Conservation (phyloP, 2,888 invertebrate genomes). For the Acheta domesticus region DNA sequence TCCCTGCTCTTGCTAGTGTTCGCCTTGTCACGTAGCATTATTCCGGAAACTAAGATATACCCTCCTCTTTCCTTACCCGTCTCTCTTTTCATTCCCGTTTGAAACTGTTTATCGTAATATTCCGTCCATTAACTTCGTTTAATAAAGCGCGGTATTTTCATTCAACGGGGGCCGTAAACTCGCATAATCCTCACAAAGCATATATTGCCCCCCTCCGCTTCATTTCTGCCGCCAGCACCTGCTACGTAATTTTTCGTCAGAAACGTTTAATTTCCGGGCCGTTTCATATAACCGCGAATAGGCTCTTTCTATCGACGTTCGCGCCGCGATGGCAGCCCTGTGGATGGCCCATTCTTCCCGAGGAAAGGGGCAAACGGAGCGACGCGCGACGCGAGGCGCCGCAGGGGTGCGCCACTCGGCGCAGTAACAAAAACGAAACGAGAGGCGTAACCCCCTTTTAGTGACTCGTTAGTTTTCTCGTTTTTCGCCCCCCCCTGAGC, state of each 20-base stretch:
- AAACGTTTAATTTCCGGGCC: neutral
- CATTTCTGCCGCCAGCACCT: too few relatives aligned
- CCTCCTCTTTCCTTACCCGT: neutral
- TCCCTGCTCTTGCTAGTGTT: too few relatives aligned
- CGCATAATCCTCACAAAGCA: constrained; percentile 7
- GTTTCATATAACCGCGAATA: constrained; percentile 2
- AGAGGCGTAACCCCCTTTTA: neutral
- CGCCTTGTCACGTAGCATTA: neutral
- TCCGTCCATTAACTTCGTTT: neutral
- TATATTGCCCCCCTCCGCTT: neutral
- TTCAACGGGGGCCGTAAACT: neutral
- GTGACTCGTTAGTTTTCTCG: constrained; percentile 12
- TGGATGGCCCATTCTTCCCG: neutral
- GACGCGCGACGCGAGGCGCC: neutral
- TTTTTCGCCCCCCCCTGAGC: neutral
- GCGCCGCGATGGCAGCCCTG: neutral
- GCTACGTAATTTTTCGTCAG: neutral
- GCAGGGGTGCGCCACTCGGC: neutral
- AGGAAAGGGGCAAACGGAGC: neutral
- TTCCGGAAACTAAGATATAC: neutral
- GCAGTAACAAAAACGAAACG: neutral
- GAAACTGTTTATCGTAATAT: neutral
- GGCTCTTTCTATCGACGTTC: neutral
- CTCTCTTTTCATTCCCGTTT: neutral
- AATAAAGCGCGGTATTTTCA: neutral